Conservation (phyloP, 1,140 invertebrate species). For the Platyura marginata region DNA sequence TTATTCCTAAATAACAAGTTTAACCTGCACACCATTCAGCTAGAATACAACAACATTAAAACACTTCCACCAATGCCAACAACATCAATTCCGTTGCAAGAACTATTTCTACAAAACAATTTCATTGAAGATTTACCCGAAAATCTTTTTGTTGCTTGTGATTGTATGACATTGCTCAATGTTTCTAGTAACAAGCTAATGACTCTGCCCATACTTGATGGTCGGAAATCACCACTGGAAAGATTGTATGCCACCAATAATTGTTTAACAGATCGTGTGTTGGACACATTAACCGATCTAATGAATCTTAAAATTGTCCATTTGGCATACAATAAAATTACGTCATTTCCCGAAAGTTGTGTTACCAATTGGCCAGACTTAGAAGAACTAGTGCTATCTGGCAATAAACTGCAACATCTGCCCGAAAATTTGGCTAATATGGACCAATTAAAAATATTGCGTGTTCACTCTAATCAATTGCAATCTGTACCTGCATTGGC, state of each 20-base stretch:
- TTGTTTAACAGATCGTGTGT: slow-evolving; percentile 49
- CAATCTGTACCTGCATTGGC: slow-evolving; percentile 54
- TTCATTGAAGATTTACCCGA: slow-evolving; percentile 48
- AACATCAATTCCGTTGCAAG: slow-evolving; percentile 41
- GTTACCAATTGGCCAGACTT: slow-evolving; percentile 54
- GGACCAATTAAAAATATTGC: slow-evolving; percentile 49
- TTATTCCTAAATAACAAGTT: slow-evolving; percentile 51
- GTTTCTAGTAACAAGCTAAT: slow-evolving; percentile 57
- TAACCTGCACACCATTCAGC: slow-evolving; percentile 45
- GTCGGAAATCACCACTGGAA: slow-evolving; percentile 41
- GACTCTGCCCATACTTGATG: slow-evolving; percentile 36
- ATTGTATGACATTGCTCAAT: slow-evolving; percentile 52
- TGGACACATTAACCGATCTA: slow-evolving; percentile 47
- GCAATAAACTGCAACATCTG: slow-evolving; percentile 56
- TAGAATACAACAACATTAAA: slow-evolving; percentile 56
- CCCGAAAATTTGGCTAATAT: slow-evolving; percentile 56
- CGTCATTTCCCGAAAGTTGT: slow-evolving; percentile 52
- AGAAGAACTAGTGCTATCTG: slow-evolving; percentile 64
- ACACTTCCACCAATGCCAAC: slow-evolving; percentile 47
- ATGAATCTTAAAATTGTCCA: slow-evolving; percentile 47
- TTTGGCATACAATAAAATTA: slow-evolving; percentile 59
- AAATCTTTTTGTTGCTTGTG: slow-evolving; percentile 53
- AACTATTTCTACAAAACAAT: slow-evolving; percentile 59
- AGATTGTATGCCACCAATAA: slow-evolving; percentile 59
- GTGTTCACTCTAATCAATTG: slow-evolving; percentile 66